Base-by-base conservation (phyloP, 2,888 invertebrate species). In the Pimpla rufipes region DNA sequence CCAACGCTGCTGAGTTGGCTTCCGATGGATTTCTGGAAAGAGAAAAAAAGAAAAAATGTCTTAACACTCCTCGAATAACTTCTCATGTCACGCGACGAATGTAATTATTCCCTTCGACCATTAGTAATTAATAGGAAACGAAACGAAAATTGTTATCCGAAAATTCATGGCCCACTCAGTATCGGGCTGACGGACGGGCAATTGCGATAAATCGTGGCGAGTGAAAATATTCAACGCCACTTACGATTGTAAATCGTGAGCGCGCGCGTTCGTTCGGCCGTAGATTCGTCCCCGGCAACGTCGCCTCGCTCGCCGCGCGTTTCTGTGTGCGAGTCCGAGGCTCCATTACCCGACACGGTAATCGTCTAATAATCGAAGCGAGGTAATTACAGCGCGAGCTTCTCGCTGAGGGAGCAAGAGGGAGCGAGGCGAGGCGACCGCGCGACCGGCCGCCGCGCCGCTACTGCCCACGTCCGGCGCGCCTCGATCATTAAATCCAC, bases 401-500 rank as follows among this genome's bases (percentile, higher is more conserved):
- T 50, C 59, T 79, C 79, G 77, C 79, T 62, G 78, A 62, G 64
- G 62, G 66, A 45, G 70, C 67, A 52, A 75, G 64, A 57, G 67
- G 45, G 18, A 83, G 29, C 29, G 29, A 29, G 29, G 29, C 29
- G 29, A 29, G 29, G 29, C 79, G 45, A 74, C 66, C 37, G 40
- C 13, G 55, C n/a, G 11, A 37, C 11, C 50, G 59, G 59, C 40
- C 21, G 73, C 62, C 52, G 57, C 80, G 64, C 78, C 78, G 62
- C 75, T 78, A 89, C 90, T 90, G 89, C 90, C 90, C 88, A 90
- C 90, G 90, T 90, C 89, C 89, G 89, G 89, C 90, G 89, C 88
- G 87, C 90, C 89, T 90, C 87, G 85, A 88, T 90, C 91, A 90
- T 90, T 91, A 91, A 92, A 91, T 90, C 88, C 89, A 88, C 87